A percentile compares a stretch with the other conserved stretches of the same genome.
Evolutionary conservation across 53 echinoderm and acorn worm genomes (phyloP).

Genomic region (Echinometra lucunter): DNA sequence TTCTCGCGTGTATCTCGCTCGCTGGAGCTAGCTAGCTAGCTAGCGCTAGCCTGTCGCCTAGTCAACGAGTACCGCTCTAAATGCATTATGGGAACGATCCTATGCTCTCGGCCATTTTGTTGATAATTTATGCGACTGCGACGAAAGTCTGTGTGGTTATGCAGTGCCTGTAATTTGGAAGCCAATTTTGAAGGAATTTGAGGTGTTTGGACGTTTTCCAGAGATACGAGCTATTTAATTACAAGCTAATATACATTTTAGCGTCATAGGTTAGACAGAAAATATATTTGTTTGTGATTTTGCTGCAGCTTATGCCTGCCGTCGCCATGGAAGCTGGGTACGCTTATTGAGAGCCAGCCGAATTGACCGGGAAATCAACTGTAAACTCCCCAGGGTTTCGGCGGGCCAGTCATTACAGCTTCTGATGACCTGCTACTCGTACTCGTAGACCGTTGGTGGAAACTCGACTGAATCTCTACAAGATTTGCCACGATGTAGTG

Average conservation of each 20-base stretch:
- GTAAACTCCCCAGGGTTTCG: background rate
- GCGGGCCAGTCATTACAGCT: background rate
- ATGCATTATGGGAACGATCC: slow-evolving; percentile 56
- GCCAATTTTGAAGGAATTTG: background rate
- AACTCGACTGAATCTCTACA: background rate
- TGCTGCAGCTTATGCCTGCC: background rate
- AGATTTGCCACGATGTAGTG: background rate
- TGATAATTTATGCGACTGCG: background rate
- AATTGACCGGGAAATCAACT: background rate
- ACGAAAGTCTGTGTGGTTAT: background rate
- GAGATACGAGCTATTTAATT: background rate
- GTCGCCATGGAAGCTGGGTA: slow-evolving; percentile 67
- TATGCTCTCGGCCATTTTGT: slow-evolving; percentile 54
- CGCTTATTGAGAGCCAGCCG: slow-evolving; percentile 35
- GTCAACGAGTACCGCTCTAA: slow-evolving; percentile 62
- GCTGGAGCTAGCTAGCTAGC: too few relatives aligned
- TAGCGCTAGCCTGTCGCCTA: slow-evolving; percentile 42
- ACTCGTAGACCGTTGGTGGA: background rate
- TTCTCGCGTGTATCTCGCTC: slow-evolving; percentile 16
- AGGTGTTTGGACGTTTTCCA: background rate
- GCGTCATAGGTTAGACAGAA: background rate
- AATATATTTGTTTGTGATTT: background rate
- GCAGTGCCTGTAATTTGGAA: background rate
- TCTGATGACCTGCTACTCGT: background rate
- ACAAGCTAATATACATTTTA: background rate